Percentiles rank a stretch among this genome's conserved stretches.
Conservation (phyloP, 2,888 invertebrate genomes). For the Synergus laeviventris region DNA sequence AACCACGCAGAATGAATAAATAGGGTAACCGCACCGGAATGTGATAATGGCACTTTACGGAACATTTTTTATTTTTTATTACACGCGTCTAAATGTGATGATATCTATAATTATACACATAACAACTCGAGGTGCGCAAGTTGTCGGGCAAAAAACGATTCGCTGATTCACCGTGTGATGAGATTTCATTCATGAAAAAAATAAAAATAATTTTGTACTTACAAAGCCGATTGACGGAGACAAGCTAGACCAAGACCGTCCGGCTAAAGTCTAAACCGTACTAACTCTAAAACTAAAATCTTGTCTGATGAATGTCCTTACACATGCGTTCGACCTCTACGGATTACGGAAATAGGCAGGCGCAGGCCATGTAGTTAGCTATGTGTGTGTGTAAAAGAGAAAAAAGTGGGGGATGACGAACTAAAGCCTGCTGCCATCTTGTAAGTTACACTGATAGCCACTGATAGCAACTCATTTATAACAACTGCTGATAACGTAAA, state of each 20-base stretch:
- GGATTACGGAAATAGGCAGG: slow-evolving; percentile 58
- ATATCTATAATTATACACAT: background rate
- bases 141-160: background rate
- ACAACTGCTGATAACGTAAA: background rate
- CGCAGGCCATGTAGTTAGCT: slow-evolving; percentile 42
- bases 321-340: slow-evolving; percentile 61
- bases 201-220: slow-evolving; percentile 49
- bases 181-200: slow-evolving; percentile 30
- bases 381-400: slow-evolving; percentile 37
- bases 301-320: slow-evolving; percentile 56
- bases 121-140: background rate
- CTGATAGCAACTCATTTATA: background rate
- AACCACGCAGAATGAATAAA: background rate
- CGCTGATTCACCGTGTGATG: background rate
- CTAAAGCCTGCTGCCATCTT: slow-evolving; percentile 32
- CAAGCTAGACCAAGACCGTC: slow-evolving; percentile 52
- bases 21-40: background rate
- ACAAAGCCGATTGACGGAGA: slow-evolving; percentile 51
- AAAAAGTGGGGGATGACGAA: slow-evolving; percentile 20
- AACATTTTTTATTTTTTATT: background rate
- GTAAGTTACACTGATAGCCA: background rate
- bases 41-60: background rate
- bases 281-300: slow-evolving; percentile 54
- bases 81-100: background rate
- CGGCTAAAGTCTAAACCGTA: slow-evolving; percentile 61